phyloP scores from a whole-genome alignment of 2,113 vertebrate genomes.

The Opisthocomus hoazin region DNA sequence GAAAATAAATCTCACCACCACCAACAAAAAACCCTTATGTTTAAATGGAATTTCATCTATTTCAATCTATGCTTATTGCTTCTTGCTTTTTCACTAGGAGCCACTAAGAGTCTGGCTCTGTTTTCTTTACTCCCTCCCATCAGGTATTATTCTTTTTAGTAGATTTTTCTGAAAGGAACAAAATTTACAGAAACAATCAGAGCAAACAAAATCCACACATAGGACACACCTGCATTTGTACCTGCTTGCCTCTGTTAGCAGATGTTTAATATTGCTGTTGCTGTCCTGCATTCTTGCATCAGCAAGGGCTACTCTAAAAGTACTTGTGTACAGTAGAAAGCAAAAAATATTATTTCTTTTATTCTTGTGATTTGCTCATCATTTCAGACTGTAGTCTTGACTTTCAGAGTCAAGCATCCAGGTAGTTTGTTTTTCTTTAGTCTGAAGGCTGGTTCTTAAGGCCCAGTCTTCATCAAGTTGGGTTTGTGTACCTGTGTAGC shows the following conservation, averaged over 20 bases:
- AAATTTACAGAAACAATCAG: neutral
- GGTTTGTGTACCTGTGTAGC: neutral
- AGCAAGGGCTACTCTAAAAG: neutral
- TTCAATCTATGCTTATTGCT: neutral
- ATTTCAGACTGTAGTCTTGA: neutral
- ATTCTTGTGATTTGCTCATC: neutral
- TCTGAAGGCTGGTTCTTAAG: neutral
- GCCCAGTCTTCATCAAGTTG: neutral
- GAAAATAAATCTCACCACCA: neutral
- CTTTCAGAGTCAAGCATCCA: neutral
- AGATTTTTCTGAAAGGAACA: neutral
- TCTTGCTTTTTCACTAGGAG: neutral
- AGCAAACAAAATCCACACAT: neutral
- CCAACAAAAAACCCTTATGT: neutral
- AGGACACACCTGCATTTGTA: neutral
- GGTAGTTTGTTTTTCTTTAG: neutral
- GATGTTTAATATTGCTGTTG: neutral
- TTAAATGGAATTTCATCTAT: neutral
- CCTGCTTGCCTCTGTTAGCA: neutral
- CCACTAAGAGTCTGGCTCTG: neutral
- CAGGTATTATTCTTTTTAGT: neutral
- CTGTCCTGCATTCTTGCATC: neutral
- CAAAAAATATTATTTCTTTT: neutral
- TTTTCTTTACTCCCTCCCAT: neutral
- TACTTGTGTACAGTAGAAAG: neutral